Conservation (phyloP, 2,888 invertebrate species). For the Cephus rjabovi region DNA sequence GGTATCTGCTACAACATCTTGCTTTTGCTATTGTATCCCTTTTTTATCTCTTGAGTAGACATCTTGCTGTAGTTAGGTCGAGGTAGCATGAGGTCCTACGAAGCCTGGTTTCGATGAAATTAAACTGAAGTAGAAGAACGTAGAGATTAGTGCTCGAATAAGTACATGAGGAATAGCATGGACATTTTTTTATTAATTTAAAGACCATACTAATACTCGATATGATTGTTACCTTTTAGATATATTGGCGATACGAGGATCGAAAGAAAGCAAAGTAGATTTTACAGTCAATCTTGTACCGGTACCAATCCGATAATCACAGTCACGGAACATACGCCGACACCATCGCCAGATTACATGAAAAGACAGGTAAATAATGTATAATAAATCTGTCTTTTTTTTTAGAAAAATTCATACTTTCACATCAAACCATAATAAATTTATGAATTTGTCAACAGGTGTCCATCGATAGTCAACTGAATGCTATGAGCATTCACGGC, state of each 20-base stretch:
- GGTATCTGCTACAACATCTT: background rate
- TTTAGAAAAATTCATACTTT: constrained; percentile 2
- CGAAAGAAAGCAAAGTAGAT: constrained; percentile 72
- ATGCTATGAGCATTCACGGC: constrained; percentile 73
- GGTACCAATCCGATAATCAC: constrained; percentile 95
- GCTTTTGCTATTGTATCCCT: background rate
- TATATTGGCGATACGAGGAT: constrained; percentile 79
- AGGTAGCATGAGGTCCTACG: background rate
- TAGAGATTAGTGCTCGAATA: constrained; percentile 44
- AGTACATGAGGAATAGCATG: constrained; percentile 12
- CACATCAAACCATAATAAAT: constrained; percentile 1
- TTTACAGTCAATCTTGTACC: constrained; percentile 71
- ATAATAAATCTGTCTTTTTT: constrained; percentile 4
- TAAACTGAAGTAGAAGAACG: constrained; percentile 35
- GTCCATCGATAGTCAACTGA: constrained; percentile 87
- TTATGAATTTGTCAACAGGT: constrained; percentile 69
- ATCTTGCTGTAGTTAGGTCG: background rate
- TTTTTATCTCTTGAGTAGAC: background rate
- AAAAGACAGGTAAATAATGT: constrained; percentile 76
- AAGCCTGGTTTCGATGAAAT: constrained; percentile 5
- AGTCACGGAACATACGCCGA: constrained; percentile 95
- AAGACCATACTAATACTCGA: background rate
- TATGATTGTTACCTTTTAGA: constrained; percentile 64
- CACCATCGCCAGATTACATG: constrained; percentile 89
- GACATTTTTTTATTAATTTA: background rate